phyloP scores from a whole-genome alignment of 2,888 invertebrate species.

The Spisula solida region DNA sequence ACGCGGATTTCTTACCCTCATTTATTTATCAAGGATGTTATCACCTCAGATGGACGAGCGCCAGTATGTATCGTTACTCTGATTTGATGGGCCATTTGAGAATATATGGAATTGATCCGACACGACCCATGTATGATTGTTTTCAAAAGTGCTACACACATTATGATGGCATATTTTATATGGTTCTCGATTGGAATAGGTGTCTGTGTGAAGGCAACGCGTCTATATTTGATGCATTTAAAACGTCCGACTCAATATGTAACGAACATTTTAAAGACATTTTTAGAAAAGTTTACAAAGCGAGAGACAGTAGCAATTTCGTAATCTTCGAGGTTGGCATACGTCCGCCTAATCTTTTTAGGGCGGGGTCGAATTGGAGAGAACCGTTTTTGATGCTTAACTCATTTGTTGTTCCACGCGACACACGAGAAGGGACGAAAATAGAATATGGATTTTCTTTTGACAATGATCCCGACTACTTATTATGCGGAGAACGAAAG shows the following conservation, averaged over 20 bases:
- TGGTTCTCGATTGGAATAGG: neutral
- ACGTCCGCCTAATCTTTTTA: neutral
- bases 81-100: neutral
- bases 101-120: neutral
- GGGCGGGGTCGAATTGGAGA: neutral
- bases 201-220: neutral
- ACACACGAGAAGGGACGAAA: neutral
- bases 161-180: neutral
- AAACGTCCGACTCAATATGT: neutral
- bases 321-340: neutral
- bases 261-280: neutral
- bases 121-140: neutral
- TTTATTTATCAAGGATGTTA: neutral
- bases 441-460: neutral
- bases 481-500: too few relatives aligned
- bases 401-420: neutral
- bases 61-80: neutral
- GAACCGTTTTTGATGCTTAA: neutral
- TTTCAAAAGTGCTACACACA: neutral
- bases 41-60: neutral
- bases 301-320: neutral
- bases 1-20: neutral
- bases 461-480: neutral
- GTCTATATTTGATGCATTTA: neutral
- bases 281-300: neutral